Conservation (phyloP, 1,140 invertebrate species). For the Akabosia matsudoensis region DNA sequence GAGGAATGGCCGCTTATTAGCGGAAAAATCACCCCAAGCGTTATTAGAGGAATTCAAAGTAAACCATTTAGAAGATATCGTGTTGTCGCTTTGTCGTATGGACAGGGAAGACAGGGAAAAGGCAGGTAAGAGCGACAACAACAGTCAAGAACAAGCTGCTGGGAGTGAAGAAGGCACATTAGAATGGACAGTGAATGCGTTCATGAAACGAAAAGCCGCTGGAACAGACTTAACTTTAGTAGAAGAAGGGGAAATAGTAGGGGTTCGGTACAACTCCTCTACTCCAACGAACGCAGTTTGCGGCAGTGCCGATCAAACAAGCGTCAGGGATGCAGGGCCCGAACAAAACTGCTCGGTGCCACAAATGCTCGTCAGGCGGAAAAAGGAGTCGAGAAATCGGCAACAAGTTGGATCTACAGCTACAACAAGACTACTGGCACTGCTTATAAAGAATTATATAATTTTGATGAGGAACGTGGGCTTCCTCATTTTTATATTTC, state of each 20-base stretch:
- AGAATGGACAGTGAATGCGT: background rate
- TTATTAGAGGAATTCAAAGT: constrained; percentile 77
- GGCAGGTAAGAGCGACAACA: background rate
- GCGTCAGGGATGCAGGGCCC: background rate
- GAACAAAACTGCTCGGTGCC: no score
- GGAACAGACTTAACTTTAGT: background rate
- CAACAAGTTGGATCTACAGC: constrained; percentile 47
- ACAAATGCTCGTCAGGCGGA: background rate
- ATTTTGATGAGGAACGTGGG: constrained; percentile 64
- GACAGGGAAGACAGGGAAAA: background rate
- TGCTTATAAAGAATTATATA: constrained; percentile 62
- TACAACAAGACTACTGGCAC: constrained; percentile 51
- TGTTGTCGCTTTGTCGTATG: constrained; percentile 75
- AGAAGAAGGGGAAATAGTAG: background rate
- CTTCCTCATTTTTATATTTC: constrained; percentile 65
- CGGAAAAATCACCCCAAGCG: constrained; percentile 82
- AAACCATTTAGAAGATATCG: constrained; percentile 83
- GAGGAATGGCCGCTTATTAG: constrained; percentile 81
- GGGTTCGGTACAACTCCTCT: background rate
- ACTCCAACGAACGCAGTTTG: background rate
- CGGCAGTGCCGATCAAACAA: background rate
- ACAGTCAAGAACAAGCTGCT: background rate
- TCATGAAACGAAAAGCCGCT: background rate
- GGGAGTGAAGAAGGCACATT: background rate
- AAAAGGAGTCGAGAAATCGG: constrained; percentile 40